Evolutionary conservation across 1,140 invertebrate genomes (phyloP).

Genomic region (Drosophila lini): DNA sequence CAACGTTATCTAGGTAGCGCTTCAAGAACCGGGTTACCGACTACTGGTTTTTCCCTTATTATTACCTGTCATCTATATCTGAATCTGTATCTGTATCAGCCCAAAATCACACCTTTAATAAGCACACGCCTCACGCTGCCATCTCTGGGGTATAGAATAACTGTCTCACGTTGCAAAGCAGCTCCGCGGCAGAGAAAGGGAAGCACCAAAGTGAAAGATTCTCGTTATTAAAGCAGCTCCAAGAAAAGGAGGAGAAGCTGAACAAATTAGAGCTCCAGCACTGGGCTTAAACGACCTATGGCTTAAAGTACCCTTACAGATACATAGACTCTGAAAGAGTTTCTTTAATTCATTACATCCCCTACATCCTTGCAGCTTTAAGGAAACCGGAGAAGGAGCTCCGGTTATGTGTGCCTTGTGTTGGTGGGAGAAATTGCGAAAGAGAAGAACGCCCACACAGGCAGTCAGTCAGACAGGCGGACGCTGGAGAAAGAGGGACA

Average conservation of each 20-base stretch:
- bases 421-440: conserved; percentile 43
- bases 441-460: conserved; percentile 24
- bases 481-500: conserved; percentile 1
- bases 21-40: conserved; percentile 1
- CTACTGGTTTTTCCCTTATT: conserved; percentile 22
- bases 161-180: background rate
- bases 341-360: background rate
- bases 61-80: conserved; percentile 1
- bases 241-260: conserved; percentile 1
- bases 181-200: conserved; percentile 7
- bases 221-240: conserved; percentile 19
- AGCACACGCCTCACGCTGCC: conserved; percentile 1
- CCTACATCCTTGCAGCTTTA: conserved; percentile 1
- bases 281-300: background rate
- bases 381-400: conserved; percentile 24
- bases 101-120: conserved; percentile 12
- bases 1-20: conserved; percentile 14
- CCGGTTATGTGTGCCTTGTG: conserved; percentile 22
- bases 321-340: background rate
- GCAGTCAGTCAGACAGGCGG: conserved; percentile 7
- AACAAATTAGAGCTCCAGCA: background rate
- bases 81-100: background rate
- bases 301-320: background rate
- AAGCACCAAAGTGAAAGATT: conserved; percentile 29
- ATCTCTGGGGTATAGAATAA: conserved; percentile 16